Conservation (phyloP, 2,888 invertebrate species). For the Dryococelus australis region DNA sequence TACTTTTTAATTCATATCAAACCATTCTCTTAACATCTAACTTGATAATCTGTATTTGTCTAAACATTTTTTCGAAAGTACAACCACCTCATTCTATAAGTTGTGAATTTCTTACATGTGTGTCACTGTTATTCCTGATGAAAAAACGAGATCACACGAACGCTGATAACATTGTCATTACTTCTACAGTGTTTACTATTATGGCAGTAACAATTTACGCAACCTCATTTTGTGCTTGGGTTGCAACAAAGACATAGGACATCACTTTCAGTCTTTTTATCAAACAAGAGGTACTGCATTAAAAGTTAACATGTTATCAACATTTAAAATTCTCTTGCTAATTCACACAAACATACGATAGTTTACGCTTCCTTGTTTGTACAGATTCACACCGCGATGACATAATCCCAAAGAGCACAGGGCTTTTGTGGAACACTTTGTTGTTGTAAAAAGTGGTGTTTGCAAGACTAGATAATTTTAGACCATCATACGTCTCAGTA, state of each 20-base stretch:
- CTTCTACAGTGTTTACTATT: not conserved
- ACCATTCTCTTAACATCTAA: not conserved
- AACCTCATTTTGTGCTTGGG: slow-evolving; percentile 24
- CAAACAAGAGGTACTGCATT: slow-evolving; percentile 36
- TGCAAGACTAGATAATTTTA: not conserved
- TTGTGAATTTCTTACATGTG: not conserved
- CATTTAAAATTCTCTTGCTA: not conserved
- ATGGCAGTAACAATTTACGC: slow-evolving; percentile 38
- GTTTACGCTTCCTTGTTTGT: not conserved
- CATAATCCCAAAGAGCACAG: not conserved
- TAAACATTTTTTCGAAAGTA: not conserved
- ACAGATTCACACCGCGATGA: not conserved
- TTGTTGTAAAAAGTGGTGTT: not conserved
- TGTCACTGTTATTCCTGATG: not conserved
- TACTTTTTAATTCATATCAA: not conserved
- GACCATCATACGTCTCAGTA: not conserved
- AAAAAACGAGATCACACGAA: slow-evolving; percentile 22
- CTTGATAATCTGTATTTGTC: not conserved
- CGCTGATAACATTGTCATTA: not conserved
- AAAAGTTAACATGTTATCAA: not conserved
- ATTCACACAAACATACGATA: not conserved
- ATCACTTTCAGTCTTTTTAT: slow-evolving; percentile 32
- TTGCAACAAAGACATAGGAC: not conserved
- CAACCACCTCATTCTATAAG: not conserved
- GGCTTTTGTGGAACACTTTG: not conserved